A percentile compares a stretch with the other conserved stretches of the same genome.
phyloP scores from a whole-genome alignment of 2,888 invertebrate genomes.

The Pharmacophagus antenor region DNA sequence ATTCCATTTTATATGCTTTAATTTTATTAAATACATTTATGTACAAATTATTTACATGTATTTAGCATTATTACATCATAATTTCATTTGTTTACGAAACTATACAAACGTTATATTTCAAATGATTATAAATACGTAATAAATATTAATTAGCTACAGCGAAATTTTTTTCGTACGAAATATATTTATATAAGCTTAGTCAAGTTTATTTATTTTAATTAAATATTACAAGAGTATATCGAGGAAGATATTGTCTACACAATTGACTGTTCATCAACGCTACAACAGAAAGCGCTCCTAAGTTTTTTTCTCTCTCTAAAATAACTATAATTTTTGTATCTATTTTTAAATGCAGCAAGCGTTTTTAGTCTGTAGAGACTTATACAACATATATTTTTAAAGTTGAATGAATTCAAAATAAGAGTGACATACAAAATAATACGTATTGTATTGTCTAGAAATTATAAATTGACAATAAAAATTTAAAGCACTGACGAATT shows the following conservation, averaged over 20 bases:
- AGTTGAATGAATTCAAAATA: neutral
- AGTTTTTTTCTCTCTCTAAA: slow-evolving; percentile 18
- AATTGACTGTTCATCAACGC: slow-evolving; percentile 55
- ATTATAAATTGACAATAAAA: slow-evolving; percentile 1
- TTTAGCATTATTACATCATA: slow-evolving; percentile 19
- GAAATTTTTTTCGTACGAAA: slow-evolving; percentile 35
- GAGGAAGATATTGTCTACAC: slow-evolving; percentile 67
- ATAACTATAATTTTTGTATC: slow-evolving; percentile 7
- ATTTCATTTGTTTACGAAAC: neutral
- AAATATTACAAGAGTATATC: slow-evolving; percentile 37
- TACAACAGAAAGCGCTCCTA: slow-evolving; percentile 22
- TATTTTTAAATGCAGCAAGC: neutral
- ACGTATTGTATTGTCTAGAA: neutral
- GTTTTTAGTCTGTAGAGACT: slow-evolving; percentile 3
- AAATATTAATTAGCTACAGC: slow-evolving; percentile 34
- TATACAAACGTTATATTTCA: too few species aligned
- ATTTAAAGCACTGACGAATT: neutral
- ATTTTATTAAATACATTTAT: slow-evolving; percentile 34
- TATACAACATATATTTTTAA: neutral
- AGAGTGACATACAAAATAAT: neutral
- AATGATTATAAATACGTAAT: too few species aligned
- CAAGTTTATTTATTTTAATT: slow-evolving; percentile 38
- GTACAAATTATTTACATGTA: slow-evolving; percentile 35
- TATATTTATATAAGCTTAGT: slow-evolving; percentile 36
- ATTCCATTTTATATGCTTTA: slow-evolving; percentile 44